Percentiles rank a stretch among this genome's conserved stretches.
phyloP scores from a whole-genome alignment of 30 jellyfish, hydroid and myxozoan species.

The Aurelia aurita complex sp. Pacific region DNA sequence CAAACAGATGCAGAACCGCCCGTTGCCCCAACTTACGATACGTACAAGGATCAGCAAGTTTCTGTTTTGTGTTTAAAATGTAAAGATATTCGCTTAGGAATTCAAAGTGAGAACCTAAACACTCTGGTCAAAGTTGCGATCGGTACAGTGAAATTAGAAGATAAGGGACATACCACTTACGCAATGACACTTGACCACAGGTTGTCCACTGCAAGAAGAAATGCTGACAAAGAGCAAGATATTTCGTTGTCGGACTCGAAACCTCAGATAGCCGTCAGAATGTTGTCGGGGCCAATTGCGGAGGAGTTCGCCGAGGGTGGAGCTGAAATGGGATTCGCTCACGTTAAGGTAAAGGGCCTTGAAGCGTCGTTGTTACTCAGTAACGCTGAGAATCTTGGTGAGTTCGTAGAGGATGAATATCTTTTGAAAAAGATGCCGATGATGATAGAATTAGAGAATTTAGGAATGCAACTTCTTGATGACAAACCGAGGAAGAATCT shows the following conservation, averaged over 20 bases:
- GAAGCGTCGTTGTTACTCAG: conserved; percentile 75
- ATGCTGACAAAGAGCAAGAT: conserved; percentile 42
- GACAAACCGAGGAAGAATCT: conserved; percentile 88
- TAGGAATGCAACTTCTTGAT: conserved; percentile 69
- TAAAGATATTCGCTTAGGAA: conserved; percentile 55
- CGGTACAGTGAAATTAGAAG: conserved; percentile 52
- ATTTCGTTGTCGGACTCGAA: conserved; percentile 2
- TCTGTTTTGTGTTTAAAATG: conserved; percentile 80
- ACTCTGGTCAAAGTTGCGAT: conserved; percentile 66
- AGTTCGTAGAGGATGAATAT: conserved; percentile 93
- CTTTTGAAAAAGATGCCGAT: conserved; percentile 70
- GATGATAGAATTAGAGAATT: conserved; percentile 60
- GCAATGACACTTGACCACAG: conserved; percentile 80
- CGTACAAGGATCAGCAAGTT: conserved; percentile 59
- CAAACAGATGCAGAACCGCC: conserved; percentile 30
- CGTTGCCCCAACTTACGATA: not conserved
- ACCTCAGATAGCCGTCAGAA: conserved; percentile 62
- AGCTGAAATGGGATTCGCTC: conserved; percentile 82
- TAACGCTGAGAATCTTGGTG: conserved; percentile 88
- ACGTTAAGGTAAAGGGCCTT: conserved; percentile 61
- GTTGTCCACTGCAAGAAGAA: conserved; percentile 23
- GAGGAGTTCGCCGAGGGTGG: conserved; percentile 59
- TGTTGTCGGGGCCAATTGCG: conserved; percentile 86
- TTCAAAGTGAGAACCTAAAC: conserved; percentile 62
- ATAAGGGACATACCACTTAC: conserved; percentile 74